Percentiles rank a stretch among this genome's conserved stretches.
These are phyloP conservation scores for Brachionus manjavacas DNA, from an alignment of 1,140 invertebrate genomes.

Conservation along the genomic window DNA sequence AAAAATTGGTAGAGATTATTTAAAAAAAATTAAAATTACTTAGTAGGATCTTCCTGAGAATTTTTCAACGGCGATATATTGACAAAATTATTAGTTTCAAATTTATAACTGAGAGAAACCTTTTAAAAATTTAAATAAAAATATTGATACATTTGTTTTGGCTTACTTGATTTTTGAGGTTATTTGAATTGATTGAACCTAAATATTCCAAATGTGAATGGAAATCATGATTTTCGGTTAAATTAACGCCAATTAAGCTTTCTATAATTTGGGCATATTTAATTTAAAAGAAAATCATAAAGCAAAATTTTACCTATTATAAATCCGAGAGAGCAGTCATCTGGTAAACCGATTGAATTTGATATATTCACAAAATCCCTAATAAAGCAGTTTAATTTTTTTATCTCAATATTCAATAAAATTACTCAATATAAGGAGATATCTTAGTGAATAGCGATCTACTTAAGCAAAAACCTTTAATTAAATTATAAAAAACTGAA, in stretches of 20 bases:
- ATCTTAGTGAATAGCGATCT: not conserved
- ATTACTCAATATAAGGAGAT: not conserved
- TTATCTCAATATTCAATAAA: not conserved
- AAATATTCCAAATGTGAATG: slow-evolving; percentile 38
- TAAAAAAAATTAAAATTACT: not conserved
- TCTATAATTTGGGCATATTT: not conserved
- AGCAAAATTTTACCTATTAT: not conserved
- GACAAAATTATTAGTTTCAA: slow-evolving; percentile 8
- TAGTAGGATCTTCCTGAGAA: not conserved
- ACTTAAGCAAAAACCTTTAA: slow-evolving; percentile 27
- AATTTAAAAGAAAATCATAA: not conserved
- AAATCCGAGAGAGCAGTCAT: slow-evolving; percentile 35
- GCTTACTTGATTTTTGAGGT: slow-evolving; percentile 11
- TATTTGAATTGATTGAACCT: not conserved
- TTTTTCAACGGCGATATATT: not conserved
- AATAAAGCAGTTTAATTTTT: too few species aligned
- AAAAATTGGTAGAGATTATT: not conserved
- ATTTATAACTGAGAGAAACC: slow-evolving; percentile 19
- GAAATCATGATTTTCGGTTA: not conserved
- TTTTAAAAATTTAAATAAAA: not conserved
- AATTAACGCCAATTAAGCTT: not conserved
- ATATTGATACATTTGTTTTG: not conserved
- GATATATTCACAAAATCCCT: slow-evolving; percentile 20
- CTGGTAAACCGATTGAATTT: slow-evolving; percentile 9
- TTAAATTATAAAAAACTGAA: not conserved